Conservation (phyloP, 1,140 invertebrate genomes). For the Saccostrea echinata region DNA sequence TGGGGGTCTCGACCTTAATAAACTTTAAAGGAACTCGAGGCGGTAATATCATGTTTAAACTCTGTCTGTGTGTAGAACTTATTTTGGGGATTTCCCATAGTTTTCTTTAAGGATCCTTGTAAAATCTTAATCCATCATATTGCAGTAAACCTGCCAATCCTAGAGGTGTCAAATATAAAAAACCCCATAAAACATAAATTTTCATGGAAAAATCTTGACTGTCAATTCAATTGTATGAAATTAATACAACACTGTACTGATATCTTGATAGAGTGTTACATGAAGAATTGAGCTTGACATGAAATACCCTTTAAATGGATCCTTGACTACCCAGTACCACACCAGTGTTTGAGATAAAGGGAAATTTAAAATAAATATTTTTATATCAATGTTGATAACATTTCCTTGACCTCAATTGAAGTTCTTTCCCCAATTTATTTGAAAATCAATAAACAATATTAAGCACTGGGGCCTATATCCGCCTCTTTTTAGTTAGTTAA, state of each 20-base stretch:
- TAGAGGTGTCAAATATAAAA: slow-evolving; percentile 4
- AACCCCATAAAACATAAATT: neutral
- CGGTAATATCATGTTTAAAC: slow-evolving; percentile 17
- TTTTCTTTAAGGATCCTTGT: slow-evolving; percentile 31
- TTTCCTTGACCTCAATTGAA: slow-evolving; percentile 9
- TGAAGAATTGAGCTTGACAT: neutral
- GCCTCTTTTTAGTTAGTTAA: neutral
- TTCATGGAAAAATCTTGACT: neutral
- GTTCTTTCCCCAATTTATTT: neutral
- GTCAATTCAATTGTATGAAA: neutral
- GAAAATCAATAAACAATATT: slow-evolving; percentile 20
- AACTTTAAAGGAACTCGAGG: neutral
- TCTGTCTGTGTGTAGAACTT: neutral
- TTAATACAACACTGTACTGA: neutral
- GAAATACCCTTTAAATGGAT: neutral
- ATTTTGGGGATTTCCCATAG: slow-evolving; percentile 28
- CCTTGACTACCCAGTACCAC: neutral
- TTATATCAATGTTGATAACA: slow-evolving; percentile 20
- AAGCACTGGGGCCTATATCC: neutral
- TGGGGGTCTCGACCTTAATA: slow-evolving; percentile 1
- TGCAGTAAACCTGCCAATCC: slow-evolving; percentile 12
- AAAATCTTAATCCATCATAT: slow-evolving; percentile 29
- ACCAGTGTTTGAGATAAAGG: neutral
- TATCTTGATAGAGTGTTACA: neutral
- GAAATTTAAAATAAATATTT: neutral